Percentiles rank a stretch among this genome's conserved stretches.
Conservation (phyloP, 1,140 invertebrate species). For the Ctenoplectra terminalis region DNA sequence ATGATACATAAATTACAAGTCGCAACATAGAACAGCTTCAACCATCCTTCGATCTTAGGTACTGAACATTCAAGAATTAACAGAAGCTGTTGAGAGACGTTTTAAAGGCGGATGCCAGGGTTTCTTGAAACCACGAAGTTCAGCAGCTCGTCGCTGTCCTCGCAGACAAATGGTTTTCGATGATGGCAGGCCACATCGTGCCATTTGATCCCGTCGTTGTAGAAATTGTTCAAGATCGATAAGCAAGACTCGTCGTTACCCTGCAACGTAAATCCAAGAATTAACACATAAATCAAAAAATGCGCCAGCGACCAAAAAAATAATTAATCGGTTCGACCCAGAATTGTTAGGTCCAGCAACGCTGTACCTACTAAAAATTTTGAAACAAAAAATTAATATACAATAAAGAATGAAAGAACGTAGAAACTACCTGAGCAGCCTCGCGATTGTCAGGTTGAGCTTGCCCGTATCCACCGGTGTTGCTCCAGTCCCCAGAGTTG, state of each 20-base stretch:
- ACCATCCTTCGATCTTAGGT: not conserved
- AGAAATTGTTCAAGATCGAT: conserved; percentile 95
- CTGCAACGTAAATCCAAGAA: conserved; percentile 78
- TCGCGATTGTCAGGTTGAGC: conserved; percentile 95
- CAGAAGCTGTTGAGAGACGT: conserved; percentile 6
- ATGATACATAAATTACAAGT: not conserved
- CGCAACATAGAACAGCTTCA: not conserved
- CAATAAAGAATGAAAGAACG: not conserved
- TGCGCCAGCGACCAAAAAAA: not conserved
- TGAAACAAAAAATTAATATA: not conserved
- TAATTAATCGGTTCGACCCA: too few species aligned
- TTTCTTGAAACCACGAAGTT: conserved; percentile 95
- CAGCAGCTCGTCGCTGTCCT: conserved; percentile 95
- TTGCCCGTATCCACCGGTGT: conserved; percentile 92
- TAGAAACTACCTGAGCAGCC: conserved; percentile 88
- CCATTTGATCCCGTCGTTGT: conserved; percentile 96
- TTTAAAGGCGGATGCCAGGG: conserved; percentile 92
- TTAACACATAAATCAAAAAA: not conserved
- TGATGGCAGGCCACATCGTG: conserved; percentile 96
- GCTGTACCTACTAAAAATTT: too few species aligned
- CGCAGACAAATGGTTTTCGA: conserved; percentile 95
- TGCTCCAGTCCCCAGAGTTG: conserved; percentile 94
- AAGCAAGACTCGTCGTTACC: conserved; percentile 95
- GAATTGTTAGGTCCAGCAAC: too few species aligned
- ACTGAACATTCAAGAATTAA: conserved; percentile 28